Evolutionary conservation across 2,888 invertebrate species (phyloP).

Genomic region (Apamea crenata): DNA sequence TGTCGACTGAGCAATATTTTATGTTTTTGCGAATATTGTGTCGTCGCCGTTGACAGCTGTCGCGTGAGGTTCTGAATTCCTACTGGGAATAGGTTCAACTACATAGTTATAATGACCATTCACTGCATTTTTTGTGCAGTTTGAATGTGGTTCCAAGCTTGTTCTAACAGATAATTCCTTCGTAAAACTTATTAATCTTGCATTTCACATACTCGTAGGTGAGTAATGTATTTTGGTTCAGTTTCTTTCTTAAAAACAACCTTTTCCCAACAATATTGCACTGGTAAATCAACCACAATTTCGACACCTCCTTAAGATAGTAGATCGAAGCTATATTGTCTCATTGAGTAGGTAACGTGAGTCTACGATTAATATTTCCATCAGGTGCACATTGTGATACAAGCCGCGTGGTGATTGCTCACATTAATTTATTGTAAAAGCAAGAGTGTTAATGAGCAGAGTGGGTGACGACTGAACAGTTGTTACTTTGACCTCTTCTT

Average conservation of each 20-base stretch:
- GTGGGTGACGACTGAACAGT: neutral
- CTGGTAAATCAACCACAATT: neutral
- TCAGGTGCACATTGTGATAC: constrained; percentile 12
- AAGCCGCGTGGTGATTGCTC: constrained; percentile 7
- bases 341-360: neutral
- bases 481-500: constrained; percentile 28
- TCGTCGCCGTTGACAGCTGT: constrained; percentile 27
- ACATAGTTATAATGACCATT: constrained; percentile 6
- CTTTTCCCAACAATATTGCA: neutral
- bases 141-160: constrained; percentile 1
- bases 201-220: neutral
- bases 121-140: constrained; percentile 3
- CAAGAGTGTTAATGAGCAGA: constrained; percentile 22
- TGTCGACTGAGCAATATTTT: constrained; percentile 9
- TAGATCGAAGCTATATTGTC: neutral
- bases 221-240: too few species aligned
- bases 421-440: constrained; percentile 22
- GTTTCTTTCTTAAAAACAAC: neutral
- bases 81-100: constrained; percentile 14
- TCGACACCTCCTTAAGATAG: neutral
- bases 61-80: constrained; percentile 3
- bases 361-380: constrained; percentile 25
- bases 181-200: neutral
- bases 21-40: constrained; percentile 16
- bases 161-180: constrained; percentile 7